Evolutionary conservation across 2,797 vertebrate species (phyloP), one percentile per base, ranked within the genome.

Genomic region (Sebastes flavidus): DNA sequence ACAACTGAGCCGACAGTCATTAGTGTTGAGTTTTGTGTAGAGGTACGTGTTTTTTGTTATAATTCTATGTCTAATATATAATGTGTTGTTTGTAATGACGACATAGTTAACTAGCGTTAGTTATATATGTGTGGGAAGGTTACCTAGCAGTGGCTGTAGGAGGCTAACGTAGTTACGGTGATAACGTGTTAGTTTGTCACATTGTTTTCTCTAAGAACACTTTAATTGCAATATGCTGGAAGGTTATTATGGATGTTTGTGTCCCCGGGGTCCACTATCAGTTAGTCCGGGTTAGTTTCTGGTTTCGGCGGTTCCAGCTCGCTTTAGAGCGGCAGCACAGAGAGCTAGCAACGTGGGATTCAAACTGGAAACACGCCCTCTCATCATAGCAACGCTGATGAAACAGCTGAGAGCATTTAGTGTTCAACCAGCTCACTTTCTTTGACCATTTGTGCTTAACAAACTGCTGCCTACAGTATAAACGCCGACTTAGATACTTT

Each of bases 271-370:
- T 18, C 20, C 4, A 7, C n/a, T 14, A 9, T 14, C 20, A n/a
- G 27, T 20, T 9, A 3, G 27, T 8, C 30, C 4, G 42, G 49
- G 4, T 27, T 24, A 29, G 34, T 13, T 24, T 25, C n/a, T 27
- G 1, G 8, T 82, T 85, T 90, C 91, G 89, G 92, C 93, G 93
- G 89, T 75, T 82, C 4, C 4, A 5, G 59, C 49, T 58, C 22
- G 5, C 7, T 83, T 83, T 89, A 61, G 4, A 90, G 93, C 93
- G 93, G 92, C 85, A 87, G 54, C 52, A 13, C 27, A 38, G 30
- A 70, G 74, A 27, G 59, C 72, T 70, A 38, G 72, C 52, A 75
- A 71, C 58, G 22, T 62, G 82, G 65, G 46, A 34, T 81, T 91
- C 81, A 72, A 84, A 80, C 59, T 20, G 4, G 2, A 46, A 38